A percentile compares a stretch with the other conserved stretches of the same genome.
phyloP scores from a whole-genome alignment of 2,797 vertebrate species.

The Diceros bicornis region DNA sequence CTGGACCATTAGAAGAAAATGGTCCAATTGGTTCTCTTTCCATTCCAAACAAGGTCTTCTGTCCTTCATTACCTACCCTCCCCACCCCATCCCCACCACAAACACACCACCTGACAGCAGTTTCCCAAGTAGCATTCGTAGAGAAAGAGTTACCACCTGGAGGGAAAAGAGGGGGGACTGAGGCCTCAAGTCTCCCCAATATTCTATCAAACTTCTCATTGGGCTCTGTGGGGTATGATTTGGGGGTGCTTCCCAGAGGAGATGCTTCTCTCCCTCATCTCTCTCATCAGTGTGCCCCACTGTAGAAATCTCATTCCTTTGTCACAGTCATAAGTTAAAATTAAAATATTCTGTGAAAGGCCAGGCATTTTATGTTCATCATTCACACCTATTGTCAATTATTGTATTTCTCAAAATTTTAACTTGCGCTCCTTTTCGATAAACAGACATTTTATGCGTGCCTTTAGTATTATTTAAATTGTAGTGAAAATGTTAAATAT shows the following conservation, averaged over 20 bases:
- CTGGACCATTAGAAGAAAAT: background rate
- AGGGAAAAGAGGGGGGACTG: background rate
- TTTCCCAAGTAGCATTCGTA: background rate
- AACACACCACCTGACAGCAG: background rate
- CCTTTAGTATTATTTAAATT: background rate
- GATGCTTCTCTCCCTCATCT: background rate
- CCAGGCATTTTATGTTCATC: background rate
- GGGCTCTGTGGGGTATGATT: background rate
- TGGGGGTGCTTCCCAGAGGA: background rate
- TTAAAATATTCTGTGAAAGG: constrained; percentile 13
- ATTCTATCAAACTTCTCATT: background rate
- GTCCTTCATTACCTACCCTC: background rate
- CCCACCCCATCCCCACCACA: background rate
- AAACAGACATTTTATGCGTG: background rate
- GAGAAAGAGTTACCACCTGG: background rate
- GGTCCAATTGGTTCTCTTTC: background rate
- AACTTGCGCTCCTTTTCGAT: background rate
- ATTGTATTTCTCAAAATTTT: background rate
- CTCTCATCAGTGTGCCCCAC: background rate
- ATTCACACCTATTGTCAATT: background rate
- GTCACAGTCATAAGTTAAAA: background rate
- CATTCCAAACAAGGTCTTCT: background rate
- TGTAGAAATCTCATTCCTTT: background rate
- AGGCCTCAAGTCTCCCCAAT: background rate
- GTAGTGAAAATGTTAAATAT: too few relatives aligned